Conservation (phyloP, 2,888 invertebrate genomes). For the Syrista parreyssii region DNA sequence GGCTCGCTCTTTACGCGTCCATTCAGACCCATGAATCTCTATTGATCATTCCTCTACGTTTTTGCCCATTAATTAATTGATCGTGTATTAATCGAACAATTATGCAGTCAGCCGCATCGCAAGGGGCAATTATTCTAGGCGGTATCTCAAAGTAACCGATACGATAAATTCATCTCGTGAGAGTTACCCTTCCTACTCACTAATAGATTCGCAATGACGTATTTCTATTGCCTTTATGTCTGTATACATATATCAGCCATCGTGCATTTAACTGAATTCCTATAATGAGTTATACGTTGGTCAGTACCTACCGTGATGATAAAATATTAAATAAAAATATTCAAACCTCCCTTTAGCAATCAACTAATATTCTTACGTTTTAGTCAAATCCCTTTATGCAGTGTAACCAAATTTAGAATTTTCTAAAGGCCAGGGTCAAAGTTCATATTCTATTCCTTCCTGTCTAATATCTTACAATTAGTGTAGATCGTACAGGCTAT, state of each 20-base stretch:
- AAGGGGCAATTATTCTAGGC: conserved; percentile 36
- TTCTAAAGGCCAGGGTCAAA: background rate
- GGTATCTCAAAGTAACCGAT: conserved; percentile 27
- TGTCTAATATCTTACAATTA: background rate
- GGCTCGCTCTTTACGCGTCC: background rate
- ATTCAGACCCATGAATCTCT: conserved; percentile 20
- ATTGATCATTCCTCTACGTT: conserved; percentile 25
- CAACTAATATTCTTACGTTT: background rate
- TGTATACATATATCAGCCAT: too few species aligned
- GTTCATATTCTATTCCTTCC: background rate
- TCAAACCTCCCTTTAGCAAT: background rate
- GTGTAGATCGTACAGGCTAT: background rate
- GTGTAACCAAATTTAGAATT: background rate
- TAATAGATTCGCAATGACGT: background rate
- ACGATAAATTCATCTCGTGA: conserved; percentile 12
- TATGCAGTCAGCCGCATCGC: conserved; percentile 30
- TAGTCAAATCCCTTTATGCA: background rate
- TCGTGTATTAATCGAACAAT: conserved; percentile 47
- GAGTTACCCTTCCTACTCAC: background rate
- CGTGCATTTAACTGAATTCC: background rate
- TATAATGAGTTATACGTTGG: background rate
- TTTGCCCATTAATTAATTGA: conserved; percentile 52
- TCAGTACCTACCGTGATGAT: background rate
- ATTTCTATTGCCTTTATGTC: background rate
- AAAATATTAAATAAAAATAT: background rate